phyloP scores from a whole-genome alignment of 1,140 invertebrate genomes.

The Aethina tumida region DNA sequence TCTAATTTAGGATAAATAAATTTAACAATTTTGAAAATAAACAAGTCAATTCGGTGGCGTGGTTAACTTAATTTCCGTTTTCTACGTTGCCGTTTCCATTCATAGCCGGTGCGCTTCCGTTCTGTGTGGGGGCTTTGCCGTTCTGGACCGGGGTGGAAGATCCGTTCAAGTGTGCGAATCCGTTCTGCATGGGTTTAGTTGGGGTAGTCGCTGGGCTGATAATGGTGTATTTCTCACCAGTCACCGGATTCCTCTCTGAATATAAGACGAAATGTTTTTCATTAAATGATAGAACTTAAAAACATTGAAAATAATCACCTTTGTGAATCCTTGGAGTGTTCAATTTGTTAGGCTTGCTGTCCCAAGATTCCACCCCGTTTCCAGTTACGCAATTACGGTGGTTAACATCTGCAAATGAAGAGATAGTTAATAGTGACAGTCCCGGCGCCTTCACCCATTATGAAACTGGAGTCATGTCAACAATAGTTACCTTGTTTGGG shows the following conservation, averaged over 20 bases:
- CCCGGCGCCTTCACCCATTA: no score
- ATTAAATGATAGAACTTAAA: background rate
- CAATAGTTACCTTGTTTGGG: conserved; percentile 26
- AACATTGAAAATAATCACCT: background rate
- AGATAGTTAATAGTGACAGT: conserved; percentile 4
- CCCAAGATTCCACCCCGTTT: conserved; percentile 40
- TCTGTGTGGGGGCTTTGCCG: background rate
- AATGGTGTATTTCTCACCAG: conserved; percentile 32
- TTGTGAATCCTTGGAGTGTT: conserved; percentile 1
- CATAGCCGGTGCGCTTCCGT: conserved; percentile 2
- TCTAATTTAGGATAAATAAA: conserved; percentile 2
- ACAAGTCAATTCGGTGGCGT: conserved; percentile 1
- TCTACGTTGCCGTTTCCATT: conserved; percentile 6
- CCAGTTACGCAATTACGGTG: conserved; percentile 47
- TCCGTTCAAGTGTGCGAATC: conserved; percentile 5
- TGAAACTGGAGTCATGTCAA: no score
- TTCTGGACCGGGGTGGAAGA: conserved; percentile 2
- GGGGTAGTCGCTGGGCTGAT: conserved; percentile 26
- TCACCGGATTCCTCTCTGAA: conserved; percentile 34
- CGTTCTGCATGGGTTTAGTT: conserved; percentile 21
- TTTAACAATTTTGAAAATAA: conserved; percentile 1
- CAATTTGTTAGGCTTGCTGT: conserved; percentile 14
- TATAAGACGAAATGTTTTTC: conserved; percentile 12
- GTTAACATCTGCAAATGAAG: conserved; percentile 27
- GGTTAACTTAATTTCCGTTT: conserved; percentile 1